A percentile compares a stretch with the other conserved stretches of the same genome.
phyloP scores from a whole-genome alignment of 2,888 invertebrate species.

The Papilio demoleus region DNA sequence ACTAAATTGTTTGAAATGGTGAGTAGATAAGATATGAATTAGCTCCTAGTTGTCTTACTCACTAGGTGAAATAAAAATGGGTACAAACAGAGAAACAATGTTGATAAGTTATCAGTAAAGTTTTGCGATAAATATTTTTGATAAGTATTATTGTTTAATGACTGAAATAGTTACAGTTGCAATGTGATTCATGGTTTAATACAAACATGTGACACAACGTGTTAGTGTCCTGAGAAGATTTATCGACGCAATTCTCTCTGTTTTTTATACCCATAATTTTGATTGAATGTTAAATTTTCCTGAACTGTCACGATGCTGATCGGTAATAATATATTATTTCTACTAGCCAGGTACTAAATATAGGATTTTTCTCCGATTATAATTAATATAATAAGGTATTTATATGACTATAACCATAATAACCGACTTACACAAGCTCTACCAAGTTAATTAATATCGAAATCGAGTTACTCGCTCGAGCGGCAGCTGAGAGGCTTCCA shows the following conservation, averaged over 20 bases:
- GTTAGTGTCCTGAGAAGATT: background rate
- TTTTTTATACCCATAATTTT: background rate
- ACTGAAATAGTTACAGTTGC: background rate
- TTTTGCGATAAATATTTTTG: constrained; percentile 9
- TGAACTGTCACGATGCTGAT: no score
- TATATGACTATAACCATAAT: background rate
- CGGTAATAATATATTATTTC: no score
- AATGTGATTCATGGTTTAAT: background rate
- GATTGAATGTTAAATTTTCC: no score
- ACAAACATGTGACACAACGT: background rate
- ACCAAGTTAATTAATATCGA: constrained; percentile 33
- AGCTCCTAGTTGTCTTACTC: background rate
- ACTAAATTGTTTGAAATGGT: background rate
- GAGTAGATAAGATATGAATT: constrained; percentile 3
- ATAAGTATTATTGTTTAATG: constrained; percentile 9
- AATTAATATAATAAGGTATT: constrained; percentile 6
- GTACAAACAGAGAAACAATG: background rate
- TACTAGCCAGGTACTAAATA: background rate
- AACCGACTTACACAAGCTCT: constrained; percentile 15
- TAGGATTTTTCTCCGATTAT: background rate
- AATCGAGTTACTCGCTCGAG: constrained; percentile 24
- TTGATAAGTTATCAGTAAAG: background rate
- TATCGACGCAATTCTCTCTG: background rate
- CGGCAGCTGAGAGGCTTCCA: constrained; percentile 27
- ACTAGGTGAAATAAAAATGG: constrained; percentile 13